Conservation (phyloP, 1,140 invertebrate species). For the Drosophila bocqueti region DNA sequence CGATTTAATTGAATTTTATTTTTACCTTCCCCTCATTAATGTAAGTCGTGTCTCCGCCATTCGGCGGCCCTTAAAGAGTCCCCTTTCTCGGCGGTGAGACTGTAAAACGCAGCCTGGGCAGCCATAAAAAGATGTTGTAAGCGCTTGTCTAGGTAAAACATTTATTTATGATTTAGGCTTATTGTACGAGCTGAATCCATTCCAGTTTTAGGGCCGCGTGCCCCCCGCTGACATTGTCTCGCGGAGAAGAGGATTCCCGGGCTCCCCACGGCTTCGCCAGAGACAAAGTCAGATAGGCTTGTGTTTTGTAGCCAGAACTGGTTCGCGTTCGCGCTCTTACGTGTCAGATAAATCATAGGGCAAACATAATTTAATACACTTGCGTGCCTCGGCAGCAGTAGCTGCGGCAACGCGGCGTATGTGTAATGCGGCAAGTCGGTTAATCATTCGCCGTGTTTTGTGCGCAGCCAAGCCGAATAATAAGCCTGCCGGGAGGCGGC, state of each 20-base stretch:
- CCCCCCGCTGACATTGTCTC: not conserved
- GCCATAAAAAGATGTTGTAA: conserved; percentile 13
- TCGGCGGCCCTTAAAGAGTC: not conserved
- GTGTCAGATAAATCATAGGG: conserved; percentile 70
- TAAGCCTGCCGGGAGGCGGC: conserved; percentile 11
- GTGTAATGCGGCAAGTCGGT: conserved; percentile 58
- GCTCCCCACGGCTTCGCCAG: conserved; percentile 3
- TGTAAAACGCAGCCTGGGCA: conserved; percentile 25
- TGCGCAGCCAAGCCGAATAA: conserved; percentile 64
- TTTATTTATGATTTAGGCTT: conserved; percentile 61
- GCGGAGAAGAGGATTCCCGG: not conserved
- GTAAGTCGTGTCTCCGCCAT: conserved; percentile 1
- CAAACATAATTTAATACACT: conserved; percentile 76
- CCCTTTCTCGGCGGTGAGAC: not conserved
- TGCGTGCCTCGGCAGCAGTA: conserved; percentile 34
- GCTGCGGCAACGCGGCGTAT: conserved; percentile 54
- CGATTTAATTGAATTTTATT: conserved; percentile 69
- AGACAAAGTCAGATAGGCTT: conserved; percentile 60
- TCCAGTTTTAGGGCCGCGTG: conserved; percentile 22
- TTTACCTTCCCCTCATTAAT: conserved; percentile 10
- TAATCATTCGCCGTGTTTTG: conserved; percentile 65
- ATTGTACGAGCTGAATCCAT: conserved; percentile 16
- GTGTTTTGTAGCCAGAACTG: conserved; percentile 24
- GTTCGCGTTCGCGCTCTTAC: conserved; percentile 8
- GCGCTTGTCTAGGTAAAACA: conserved; percentile 15